Evolutionary conservation across 2,888 invertebrate genomes (phyloP).

Genomic region (Auanema sp.): DNA sequence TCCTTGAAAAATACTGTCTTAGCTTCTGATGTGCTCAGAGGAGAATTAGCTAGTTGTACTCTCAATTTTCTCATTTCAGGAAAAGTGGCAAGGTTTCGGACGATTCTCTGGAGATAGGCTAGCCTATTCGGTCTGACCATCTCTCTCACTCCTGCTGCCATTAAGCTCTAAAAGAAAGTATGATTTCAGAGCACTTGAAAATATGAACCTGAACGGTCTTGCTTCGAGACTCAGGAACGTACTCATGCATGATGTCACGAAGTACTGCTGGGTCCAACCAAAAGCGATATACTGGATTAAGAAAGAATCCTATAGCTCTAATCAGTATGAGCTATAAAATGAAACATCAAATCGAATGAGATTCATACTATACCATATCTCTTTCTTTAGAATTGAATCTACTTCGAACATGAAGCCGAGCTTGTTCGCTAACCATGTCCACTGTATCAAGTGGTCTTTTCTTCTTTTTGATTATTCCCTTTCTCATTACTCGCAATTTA

Average conservation of each 20-base stretch:
- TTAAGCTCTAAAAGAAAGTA: constrained; percentile 49
- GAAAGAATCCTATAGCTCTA: constrained; percentile 59
- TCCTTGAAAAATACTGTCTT: constrained; percentile 54
- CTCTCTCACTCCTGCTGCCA: constrained; percentile 61
- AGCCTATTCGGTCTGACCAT: constrained; percentile 46
- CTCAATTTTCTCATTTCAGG: constrained; percentile 51
- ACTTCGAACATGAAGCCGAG: constrained; percentile 41
- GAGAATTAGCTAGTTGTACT: constrained; percentile 34
- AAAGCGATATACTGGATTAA: constrained; percentile 61
- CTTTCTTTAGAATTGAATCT: constrained; percentile 50
- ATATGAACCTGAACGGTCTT: constrained; percentile 38
- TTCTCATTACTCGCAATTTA: constrained; percentile 4
- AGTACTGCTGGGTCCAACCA: constrained; percentile 61
- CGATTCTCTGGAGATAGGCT: constrained; percentile 57
- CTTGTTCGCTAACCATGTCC: constrained; percentile 43
- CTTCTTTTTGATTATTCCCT: constrained; percentile 14
- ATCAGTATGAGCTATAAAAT: constrained; percentile 50
- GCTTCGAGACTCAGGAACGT: constrained; percentile 50
- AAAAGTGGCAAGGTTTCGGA: constrained; percentile 48
- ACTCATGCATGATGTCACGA: constrained; percentile 61
- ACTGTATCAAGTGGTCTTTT: constrained; percentile 49
- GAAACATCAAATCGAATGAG: constrained; percentile 8
- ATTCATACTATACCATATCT: constrained; percentile 42
- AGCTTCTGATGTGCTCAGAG: constrained; percentile 27
- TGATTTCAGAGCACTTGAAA: too few species aligned